Evolutionary conservation across 2,113 vertebrate species (phyloP), one percentile per base, ranked within the genome.

Genomic region (Galemys pyrenaicus): DNA sequence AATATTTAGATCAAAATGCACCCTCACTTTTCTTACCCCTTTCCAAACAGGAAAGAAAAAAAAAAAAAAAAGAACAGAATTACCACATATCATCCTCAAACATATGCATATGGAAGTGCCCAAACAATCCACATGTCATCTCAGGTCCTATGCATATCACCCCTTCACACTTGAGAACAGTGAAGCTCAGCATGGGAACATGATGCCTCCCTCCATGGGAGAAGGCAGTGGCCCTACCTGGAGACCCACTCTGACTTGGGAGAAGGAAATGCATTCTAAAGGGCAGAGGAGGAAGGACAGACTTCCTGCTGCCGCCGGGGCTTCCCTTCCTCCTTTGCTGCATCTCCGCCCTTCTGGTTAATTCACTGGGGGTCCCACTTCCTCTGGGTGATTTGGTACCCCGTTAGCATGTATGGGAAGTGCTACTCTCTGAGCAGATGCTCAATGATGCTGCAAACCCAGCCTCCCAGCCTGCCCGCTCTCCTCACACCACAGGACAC

Each of bases 391-490:
- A 11, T 26, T 3, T 4, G 32, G 20, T 24, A 5, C 30, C 22
- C 60, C 11, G 60, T 87, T 54, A 6, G 6, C 16, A n/a, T 0
- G 1, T 70, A 10, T 35, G 4, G 3, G 19, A 75, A 20, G 20
- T 3, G 0, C 12, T 4, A 5, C 16, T 22, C 32, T 65, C 58
- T 87, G 62, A 4, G 24, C 20, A 3, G 30, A 3, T 5, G 0
- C 15, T 67, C 35, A 9, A 51, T 17, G 16, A 51, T 17, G 13
- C 16, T 51, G 49, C 13, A 51, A 51, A 51, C 13, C 49, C 49
- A 51, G 16, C 51, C 58, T 26, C 2, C 7, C 16, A 24, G 1
- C 12, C 32, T 35, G 6, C 39, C 46, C 37, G 10, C 28, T 30
- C 22, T 89, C 26, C 3, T 74, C 4, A 46, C 71, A 30, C 2